Conservation (phyloP, 1,140 invertebrate species). For the Pseudomyrmex sp. region DNA sequence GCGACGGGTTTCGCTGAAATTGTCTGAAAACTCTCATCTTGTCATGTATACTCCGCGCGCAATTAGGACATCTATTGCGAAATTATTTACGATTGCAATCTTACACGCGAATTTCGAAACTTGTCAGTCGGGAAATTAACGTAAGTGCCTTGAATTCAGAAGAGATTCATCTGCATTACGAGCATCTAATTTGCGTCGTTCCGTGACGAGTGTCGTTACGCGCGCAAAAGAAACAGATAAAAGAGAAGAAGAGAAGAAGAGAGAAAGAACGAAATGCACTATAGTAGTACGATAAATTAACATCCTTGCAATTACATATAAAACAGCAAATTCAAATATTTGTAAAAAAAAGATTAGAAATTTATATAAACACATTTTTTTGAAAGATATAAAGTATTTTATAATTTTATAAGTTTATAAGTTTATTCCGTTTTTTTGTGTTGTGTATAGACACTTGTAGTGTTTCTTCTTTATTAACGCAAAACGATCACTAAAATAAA, state of each 20-base stretch:
- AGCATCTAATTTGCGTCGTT: slow-evolving; percentile 35
- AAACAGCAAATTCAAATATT: too few species aligned
- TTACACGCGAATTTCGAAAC: too few species aligned
- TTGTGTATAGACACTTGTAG: too few species aligned
- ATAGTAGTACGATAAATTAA: slow-evolving; percentile 29
- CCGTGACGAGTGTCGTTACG: slow-evolving; percentile 14
- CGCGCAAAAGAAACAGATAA: background rate
- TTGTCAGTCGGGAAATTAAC: too few species aligned
- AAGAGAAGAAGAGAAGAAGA: background rate
- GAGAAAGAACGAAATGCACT: background rate
- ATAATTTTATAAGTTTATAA: too few species aligned
- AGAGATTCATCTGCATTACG: slow-evolving; percentile 20
- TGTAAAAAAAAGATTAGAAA: too few species aligned
- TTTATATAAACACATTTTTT: too few species aligned
- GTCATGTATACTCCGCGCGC: background rate
- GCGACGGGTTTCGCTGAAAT: slow-evolving; percentile 9
- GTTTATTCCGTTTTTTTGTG: too few species aligned
- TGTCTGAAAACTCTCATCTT: slow-evolving; percentile 18
- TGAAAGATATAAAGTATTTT: too few species aligned
- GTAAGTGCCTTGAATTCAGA: background rate
- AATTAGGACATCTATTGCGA: slow-evolving; percentile 2
- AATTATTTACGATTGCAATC: too few species aligned
- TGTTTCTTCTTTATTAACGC: too few species aligned
- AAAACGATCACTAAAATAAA: background rate
- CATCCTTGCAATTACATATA: background rate